Percentiles rank a stretch among this genome's conserved stretches.
These are phyloP conservation scores for Hystrix brachyura DNA, from an alignment of 2,113 vertebrate species.

Conservation along the genomic window DNA sequence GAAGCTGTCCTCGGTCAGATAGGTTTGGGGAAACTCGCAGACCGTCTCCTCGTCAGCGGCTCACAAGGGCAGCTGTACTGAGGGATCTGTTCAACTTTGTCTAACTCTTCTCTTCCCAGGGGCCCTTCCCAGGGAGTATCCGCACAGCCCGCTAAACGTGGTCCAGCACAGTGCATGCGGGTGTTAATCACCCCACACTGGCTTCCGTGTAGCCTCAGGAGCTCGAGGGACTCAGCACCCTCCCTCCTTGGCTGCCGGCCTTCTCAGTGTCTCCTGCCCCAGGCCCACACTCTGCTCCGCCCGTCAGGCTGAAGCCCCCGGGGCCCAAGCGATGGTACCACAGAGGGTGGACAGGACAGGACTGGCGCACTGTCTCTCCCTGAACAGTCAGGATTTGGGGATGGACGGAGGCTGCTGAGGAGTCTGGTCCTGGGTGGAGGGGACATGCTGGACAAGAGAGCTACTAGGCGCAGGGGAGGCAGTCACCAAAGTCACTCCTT, in stretches of 20 bases:
- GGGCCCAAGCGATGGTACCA: not conserved
- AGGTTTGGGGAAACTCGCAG: not conserved
- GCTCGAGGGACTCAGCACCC: not conserved
- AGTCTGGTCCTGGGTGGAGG: not conserved
- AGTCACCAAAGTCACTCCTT: not conserved
- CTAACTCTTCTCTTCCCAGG: not conserved
- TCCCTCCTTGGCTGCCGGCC: not conserved
- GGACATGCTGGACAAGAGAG: not conserved
- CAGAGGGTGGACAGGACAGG: not conserved
- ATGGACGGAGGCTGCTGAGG: not conserved
- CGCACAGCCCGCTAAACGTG: rapidly evolving
- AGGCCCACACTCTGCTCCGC: too few relatives aligned
- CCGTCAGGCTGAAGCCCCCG: not conserved
- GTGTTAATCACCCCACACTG: rapidly evolving
- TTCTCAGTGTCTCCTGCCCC: not conserved
- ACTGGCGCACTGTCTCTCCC: not conserved
- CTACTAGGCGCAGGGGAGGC: not conserved
- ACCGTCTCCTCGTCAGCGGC: not conserved
- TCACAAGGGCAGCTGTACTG: not conserved
- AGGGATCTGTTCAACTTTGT: not conserved
- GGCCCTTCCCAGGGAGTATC: rapidly evolving
- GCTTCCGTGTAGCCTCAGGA: not conserved
- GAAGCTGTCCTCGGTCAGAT: not conserved
- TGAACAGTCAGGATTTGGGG: not conserved
- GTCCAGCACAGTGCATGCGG: rapidly evolving